phyloP scores from a whole-genome alignment of 2,113 vertebrate genomes.

The Arenaria interpres region DNA sequence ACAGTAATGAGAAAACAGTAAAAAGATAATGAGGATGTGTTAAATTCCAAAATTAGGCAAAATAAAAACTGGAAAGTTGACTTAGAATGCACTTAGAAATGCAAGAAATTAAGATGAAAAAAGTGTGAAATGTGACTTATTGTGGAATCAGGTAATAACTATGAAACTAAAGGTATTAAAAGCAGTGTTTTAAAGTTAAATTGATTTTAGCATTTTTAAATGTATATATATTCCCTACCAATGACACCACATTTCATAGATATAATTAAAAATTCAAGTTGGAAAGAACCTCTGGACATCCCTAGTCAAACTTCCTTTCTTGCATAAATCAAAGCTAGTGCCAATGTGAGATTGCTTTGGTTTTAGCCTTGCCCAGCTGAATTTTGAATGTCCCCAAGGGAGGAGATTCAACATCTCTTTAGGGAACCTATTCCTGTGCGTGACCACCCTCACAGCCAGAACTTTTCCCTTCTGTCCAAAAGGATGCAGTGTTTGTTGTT shows the following conservation, averaged over 20 bases:
- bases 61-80: not conserved
- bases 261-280: not conserved
- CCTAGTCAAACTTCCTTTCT: not conserved
- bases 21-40: not conserved
- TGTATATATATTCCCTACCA: not conserved
- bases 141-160: not conserved
- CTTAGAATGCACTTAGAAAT: not conserved
- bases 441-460: not conserved
- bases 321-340: not conserved
- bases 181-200: not conserved
- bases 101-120: not conserved
- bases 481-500: not conserved
- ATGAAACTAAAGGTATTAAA: not conserved
- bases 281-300: not conserved
- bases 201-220: not conserved
- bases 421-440: not conserved
- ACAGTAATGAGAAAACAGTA: not conserved
- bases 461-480: not conserved
- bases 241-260: not conserved
- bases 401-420: not conserved
- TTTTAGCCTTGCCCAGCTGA: not conserved
- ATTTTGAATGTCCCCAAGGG: not conserved
- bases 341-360: not conserved
- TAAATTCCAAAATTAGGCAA: not conserved
- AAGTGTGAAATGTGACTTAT: not conserved